Conservation (phyloP, 2,888 invertebrate genomes). For the Galerucella nymphaeae region DNA sequence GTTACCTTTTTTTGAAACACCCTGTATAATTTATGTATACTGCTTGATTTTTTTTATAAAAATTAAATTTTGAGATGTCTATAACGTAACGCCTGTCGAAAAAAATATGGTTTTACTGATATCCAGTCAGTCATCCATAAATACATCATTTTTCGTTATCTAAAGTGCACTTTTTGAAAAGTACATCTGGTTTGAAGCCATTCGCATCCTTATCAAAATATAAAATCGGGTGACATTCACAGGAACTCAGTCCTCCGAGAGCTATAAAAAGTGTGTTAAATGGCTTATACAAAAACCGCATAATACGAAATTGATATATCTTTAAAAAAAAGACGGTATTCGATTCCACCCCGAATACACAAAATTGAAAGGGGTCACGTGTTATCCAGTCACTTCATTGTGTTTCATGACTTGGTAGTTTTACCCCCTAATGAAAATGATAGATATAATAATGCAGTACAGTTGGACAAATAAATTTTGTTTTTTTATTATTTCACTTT, state of each 20-base stretch:
- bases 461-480: constrained; percentile 2
- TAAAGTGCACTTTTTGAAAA: constrained; percentile 45
- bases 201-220: constrained; percentile 41
- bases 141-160: constrained; percentile 45
- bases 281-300: constrained; percentile 63
- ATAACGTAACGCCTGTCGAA: no score
- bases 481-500: background rate
- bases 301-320: constrained; percentile 62
- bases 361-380: constrained; percentile 64
- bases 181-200: constrained; percentile 43
- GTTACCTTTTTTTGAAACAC: no score
- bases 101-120: constrained; percentile 10
- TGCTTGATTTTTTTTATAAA: no score
- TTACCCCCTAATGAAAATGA: constrained; percentile 51
- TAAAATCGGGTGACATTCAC: constrained; percentile 47
- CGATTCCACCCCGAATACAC: constrained; percentile 58
- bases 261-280: constrained; percentile 63
- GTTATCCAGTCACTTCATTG: constrained; percentile 61
- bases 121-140: constrained; percentile 23
- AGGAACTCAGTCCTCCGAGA: constrained; percentile 49
- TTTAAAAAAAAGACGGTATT: constrained; percentile 53
- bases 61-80: no score
- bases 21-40: no score
- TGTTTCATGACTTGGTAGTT: constrained; percentile 64
- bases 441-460: background rate